Evolutionary conservation across 2,888 invertebrate genomes (phyloP).

Genomic region (Cinara cedri): DNA sequence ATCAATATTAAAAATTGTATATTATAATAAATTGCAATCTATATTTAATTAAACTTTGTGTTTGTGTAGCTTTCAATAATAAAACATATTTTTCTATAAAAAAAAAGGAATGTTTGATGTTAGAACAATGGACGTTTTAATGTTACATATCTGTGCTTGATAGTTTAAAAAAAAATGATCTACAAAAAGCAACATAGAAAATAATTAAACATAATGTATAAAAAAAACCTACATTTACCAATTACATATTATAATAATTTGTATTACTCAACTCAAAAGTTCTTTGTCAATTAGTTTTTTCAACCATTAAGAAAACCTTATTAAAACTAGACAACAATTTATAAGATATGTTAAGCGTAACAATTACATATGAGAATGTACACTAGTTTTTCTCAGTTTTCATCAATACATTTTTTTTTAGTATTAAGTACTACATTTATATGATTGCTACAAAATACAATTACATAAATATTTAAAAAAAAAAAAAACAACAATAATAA

Average conservation of each 20-base stretch:
- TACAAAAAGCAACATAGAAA: constrained; percentile 44
- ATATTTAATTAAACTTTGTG: constrained; percentile 44
- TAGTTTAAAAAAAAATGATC: constrained; percentile 11
- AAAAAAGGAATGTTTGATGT: constrained; percentile 33
- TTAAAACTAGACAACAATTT: constrained; percentile 53
- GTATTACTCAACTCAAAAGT: constrained; percentile 18
- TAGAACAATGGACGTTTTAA: constrained; percentile 31
- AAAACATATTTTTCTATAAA: constrained; percentile 44
- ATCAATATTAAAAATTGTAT: constrained; percentile 40
- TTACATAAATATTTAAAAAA: not conserved
- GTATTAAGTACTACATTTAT: constrained; percentile 36
- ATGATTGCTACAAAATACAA: constrained; percentile 26
- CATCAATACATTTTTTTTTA: not conserved
- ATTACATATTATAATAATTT: constrained; percentile 37
- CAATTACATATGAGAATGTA: constrained; percentile 43
- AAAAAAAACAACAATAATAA: constrained; percentile 29
- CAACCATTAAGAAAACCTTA: constrained; percentile 23
- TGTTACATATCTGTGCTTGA: constrained; percentile 42
- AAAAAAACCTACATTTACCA: constrained; percentile 36
- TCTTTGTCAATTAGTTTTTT: constrained; percentile 28
- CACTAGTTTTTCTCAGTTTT: constrained; percentile 13
- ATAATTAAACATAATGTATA: constrained; percentile 38
- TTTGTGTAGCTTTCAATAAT: constrained; percentile 38
- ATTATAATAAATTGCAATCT: constrained; percentile 47
- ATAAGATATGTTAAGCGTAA: constrained; percentile 53